These are phyloP conservation scores for Eulemur rubriventer DNA, from an alignment of 2,797 vertebrate species.

Conservation along the genomic window DNA sequence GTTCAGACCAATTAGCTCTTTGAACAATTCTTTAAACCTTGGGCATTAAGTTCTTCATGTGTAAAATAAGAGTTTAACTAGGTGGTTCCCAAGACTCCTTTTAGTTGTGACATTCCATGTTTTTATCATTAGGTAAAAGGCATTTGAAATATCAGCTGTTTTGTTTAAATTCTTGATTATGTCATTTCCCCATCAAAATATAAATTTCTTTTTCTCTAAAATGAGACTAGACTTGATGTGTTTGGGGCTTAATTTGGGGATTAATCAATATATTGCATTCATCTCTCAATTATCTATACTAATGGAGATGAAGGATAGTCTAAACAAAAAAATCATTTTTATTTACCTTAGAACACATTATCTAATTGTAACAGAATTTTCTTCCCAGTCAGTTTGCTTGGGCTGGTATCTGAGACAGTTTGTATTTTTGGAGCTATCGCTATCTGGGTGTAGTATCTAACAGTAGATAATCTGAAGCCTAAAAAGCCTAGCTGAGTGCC, in stretches of 20 bases:
- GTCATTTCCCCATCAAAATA: neutral
- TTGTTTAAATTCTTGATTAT: conserved; percentile 33
- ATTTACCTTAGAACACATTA: conserved; percentile 16
- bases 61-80: neutral
- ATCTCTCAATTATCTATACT: neutral
- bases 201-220: neutral
- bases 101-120: neutral
- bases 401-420: neutral
- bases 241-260: conserved; percentile 32
- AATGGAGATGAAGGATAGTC: neutral
- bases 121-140: neutral
- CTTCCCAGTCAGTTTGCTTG: neutral
- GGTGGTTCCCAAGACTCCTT: neutral
- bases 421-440: neutral
- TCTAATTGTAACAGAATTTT: neutral
- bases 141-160: neutral
- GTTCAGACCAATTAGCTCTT: neutral
- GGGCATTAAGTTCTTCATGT: neutral
- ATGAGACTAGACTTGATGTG: neutral
- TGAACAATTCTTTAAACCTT: conserved; percentile 23
- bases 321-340: conserved; percentile 37
- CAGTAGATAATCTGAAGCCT: neutral
- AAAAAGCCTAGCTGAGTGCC: neutral
- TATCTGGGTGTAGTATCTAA: neutral
- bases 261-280: neutral